Percentiles rank a stretch among this genome's conserved stretches.
These are phyloP conservation scores for Scopus umbretta DNA, from an alignment of 2,113 vertebrate species.

Conservation along the genomic window DNA sequence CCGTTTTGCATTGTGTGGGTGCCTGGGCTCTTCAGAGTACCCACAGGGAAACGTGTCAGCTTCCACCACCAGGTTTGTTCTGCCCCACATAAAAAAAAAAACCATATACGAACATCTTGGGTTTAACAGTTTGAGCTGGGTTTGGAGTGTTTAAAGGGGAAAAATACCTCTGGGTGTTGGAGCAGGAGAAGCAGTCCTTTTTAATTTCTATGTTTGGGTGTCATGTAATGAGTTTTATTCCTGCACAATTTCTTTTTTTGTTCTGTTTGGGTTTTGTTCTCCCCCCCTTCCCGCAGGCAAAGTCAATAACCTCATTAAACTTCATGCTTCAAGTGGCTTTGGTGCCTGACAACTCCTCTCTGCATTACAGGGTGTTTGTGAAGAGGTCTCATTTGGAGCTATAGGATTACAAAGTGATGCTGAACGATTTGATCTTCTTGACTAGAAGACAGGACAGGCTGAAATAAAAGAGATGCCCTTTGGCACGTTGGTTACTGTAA, in stretches of 20 bases:
- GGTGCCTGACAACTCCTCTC: neutral
- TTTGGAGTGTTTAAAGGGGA: neutral
- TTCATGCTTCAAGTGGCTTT: neutral
- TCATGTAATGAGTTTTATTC: neutral
- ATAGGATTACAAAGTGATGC: neutral
- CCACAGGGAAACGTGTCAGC: neutral
- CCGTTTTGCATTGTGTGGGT: fast-evolving
- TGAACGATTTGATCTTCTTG: neutral
- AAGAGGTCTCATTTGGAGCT: neutral
- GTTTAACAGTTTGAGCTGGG: neutral
- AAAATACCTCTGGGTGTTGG: neutral
- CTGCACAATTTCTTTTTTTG: neutral
- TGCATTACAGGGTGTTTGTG: neutral
- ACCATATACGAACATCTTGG: neutral
- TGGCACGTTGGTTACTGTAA: neutral
- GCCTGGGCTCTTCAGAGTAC: neutral
- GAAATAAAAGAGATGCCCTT: neutral
- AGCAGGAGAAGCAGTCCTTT: neutral
- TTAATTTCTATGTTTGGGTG: neutral
- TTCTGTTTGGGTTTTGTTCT: neutral
- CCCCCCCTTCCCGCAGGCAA: neutral
- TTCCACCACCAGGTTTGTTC: neutral
- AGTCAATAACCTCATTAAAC: neutral
- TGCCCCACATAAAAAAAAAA: neutral
- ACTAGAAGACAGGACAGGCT: neutral